These are phyloP conservation scores for Chloropsis cyanopogon DNA, from an alignment of 2,113 vertebrate genomes.

Conservation along the genomic window DNA sequence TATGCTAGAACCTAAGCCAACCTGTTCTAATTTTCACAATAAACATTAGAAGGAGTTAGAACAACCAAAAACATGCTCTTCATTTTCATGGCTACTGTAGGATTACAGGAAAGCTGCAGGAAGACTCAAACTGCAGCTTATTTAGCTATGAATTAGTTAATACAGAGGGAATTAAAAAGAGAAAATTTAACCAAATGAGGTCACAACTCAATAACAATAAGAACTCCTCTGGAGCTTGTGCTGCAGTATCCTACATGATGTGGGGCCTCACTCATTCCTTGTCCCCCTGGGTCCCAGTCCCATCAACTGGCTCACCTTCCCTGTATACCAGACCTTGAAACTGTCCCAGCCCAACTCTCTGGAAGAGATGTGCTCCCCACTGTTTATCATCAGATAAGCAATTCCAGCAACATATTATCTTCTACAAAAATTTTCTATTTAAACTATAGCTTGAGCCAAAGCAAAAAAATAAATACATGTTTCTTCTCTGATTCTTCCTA, in stretches of 20 bases:
- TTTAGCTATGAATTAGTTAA: background rate
- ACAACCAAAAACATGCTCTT: background rate
- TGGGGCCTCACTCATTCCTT: background rate
- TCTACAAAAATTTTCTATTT: background rate
- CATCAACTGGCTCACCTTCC: background rate
- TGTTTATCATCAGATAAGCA: background rate
- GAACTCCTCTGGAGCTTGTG: background rate
- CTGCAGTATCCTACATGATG: background rate
- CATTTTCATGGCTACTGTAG: background rate
- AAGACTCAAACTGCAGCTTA: background rate
- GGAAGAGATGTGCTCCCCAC: background rate
- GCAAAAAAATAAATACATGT: background rate
- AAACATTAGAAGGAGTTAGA: background rate
- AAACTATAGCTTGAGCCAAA: background rate
- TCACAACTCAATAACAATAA: background rate
- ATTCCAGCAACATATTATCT: background rate
- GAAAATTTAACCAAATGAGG: background rate
- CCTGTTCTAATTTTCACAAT: background rate
- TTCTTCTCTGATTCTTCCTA: background rate
- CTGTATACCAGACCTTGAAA: background rate
- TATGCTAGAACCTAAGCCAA: background rate
- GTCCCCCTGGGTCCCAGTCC: background rate
- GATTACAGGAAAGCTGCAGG: background rate
- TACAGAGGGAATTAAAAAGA: background rate
- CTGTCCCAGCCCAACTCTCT: background rate